Conservation (phyloP, 2,113 vertebrate genomes). For the Tachuris rubrigastra region DNA sequence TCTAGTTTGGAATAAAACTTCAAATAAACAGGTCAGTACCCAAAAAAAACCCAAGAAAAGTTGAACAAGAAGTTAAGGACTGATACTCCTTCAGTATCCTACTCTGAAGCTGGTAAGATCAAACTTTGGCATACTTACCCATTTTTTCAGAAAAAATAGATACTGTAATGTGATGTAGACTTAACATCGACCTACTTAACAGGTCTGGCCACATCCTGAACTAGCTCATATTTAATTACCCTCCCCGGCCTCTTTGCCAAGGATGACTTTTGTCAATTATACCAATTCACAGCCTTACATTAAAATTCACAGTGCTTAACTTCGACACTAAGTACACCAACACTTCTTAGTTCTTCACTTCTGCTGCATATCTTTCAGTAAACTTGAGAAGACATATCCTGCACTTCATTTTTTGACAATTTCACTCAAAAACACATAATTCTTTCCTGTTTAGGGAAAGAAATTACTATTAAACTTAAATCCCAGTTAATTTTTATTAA, state of each 20-base stretch:
- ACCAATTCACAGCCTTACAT: neutral
- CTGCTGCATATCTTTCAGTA: neutral
- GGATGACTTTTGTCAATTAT: neutral
- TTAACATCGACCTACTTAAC: neutral
- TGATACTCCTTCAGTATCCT: neutral
- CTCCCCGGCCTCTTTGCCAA: neutral
- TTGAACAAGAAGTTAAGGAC: neutral
- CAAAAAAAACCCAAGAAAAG: fast-evolving
- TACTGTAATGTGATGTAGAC: neutral
- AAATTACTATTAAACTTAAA: neutral
- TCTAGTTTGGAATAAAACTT: neutral
- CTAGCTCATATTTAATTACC: neutral
- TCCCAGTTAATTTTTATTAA: neutral
- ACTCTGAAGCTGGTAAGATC: neutral
- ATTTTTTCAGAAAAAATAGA: neutral
- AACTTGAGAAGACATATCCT: neutral
- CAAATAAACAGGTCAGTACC: neutral
- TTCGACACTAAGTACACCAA: neutral
- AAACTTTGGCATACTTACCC: neutral
- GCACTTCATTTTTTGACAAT: neutral
- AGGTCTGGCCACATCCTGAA: neutral
- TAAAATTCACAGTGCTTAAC: neutral
- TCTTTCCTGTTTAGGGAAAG: neutral
- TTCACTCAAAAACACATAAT: neutral
- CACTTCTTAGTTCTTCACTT: neutral